Conservation (phyloP, 2,797 vertebrate genomes). For the Eulemur albifrons region DNA sequence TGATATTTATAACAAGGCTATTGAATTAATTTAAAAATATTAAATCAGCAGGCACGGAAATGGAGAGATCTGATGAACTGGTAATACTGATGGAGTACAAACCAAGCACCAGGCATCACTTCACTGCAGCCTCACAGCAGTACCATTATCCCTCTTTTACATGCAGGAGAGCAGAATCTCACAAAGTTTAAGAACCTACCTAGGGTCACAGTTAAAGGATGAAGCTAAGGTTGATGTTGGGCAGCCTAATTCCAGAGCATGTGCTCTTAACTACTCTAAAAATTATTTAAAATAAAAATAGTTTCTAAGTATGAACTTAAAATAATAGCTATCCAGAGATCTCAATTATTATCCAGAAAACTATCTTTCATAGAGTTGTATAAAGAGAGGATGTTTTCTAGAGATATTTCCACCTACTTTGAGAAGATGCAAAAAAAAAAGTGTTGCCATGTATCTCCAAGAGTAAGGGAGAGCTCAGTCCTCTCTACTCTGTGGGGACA, state of each 20-base stretch:
- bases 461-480: background rate
- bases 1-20: background rate
- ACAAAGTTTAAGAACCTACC: background rate
- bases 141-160: background rate
- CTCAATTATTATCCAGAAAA: background rate
- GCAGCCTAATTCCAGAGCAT: background rate
- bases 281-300: background rate
- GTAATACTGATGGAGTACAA: background rate
- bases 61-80: background rate
- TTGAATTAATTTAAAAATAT: background rate
- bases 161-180: background rate
- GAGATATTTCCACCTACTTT: background rate
- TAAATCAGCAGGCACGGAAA: background rate
- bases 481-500: background rate
- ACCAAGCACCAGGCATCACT: background rate
- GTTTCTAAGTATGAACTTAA: conserved; percentile 19
- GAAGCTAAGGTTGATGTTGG: background rate
- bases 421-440: background rate
- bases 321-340: background rate
- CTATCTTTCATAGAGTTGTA: background rate
- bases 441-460: background rate
- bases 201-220: background rate
- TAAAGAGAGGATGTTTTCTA: background rate
- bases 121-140: background rate
- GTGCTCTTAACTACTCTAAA: background rate